These are phyloP conservation scores for Calliopsis andreniformis DNA, from an alignment of 1,140 invertebrate species.

Conservation along the genomic window DNA sequence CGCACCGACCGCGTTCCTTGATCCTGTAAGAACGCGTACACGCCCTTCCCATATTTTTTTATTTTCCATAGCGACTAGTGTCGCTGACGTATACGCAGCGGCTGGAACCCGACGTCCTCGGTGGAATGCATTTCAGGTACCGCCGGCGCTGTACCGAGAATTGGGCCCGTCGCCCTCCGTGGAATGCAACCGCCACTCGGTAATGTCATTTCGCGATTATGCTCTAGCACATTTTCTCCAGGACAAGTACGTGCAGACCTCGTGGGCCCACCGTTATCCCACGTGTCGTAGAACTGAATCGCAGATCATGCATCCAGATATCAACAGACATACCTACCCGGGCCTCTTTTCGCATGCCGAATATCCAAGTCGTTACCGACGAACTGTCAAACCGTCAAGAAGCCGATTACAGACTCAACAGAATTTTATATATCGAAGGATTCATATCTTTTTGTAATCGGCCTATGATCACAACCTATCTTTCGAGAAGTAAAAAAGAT, in stretches of 20 bases:
- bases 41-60: conserved; percentile 40
- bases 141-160: conserved; percentile 40
- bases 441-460: too few relatives aligned
- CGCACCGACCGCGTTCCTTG: conserved; percentile 25
- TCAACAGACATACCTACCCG: conserved; percentile 34
- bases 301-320: conserved; percentile 48
- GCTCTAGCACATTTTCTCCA: conserved; percentile 43
- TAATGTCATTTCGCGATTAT: conserved; percentile 53
- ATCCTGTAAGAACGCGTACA: conserved; percentile 27
- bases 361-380: conserved; percentile 27
- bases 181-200: conserved; percentile 41
- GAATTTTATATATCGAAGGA: too few relatives aligned
- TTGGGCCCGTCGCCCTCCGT: conserved; percentile 53
- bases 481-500: too few relatives aligned
- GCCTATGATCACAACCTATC: too few relatives aligned
- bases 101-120: conserved; percentile 50
- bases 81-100: conserved; percentile 30
- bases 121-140: conserved; percentile 52
- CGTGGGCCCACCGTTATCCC: conserved; percentile 25
- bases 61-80: not conserved
- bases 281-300: conserved; percentile 43
- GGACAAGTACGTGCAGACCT: conserved; percentile 43
- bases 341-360: conserved; percentile 24
- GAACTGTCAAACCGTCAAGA: conserved; percentile 2
- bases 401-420: too few relatives aligned